A percentile compares a stretch with the other conserved stretches of the same genome.
These are phyloP conservation scores for Meliscaeva auricollis DNA, from an alignment of 2,888 invertebrate genomes.

Conservation along the genomic window DNA sequence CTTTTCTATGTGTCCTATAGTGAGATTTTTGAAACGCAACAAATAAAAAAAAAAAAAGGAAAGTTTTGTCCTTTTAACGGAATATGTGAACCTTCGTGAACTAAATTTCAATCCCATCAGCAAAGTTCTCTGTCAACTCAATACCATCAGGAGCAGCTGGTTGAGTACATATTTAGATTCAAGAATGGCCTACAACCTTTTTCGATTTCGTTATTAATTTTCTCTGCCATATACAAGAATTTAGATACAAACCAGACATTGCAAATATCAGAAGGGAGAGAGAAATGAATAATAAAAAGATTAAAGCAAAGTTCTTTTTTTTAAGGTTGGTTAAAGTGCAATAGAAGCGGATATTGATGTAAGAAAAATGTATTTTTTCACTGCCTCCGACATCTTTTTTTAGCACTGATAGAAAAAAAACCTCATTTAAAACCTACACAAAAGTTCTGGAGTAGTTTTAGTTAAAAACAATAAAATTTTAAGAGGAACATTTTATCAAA, in stretches of 20 bases:
- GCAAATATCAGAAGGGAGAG: slow-evolving; percentile 5
- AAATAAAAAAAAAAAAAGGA: background rate
- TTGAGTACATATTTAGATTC: background rate
- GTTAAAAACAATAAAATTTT: too few species aligned
- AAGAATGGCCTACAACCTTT: slow-evolving; percentile 12
- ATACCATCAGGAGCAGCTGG: background rate
- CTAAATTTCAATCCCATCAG: slow-evolving; percentile 28
- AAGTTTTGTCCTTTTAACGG: slow-evolving; percentile 27
- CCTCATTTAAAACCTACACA: too few species aligned
- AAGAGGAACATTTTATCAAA: too few species aligned
- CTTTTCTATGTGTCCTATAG: slow-evolving; percentile 40
- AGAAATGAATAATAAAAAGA: slow-evolving; percentile 53
- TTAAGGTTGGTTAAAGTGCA: background rate
- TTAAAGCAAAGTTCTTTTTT: slow-evolving; percentile 2
- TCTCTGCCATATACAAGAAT: slow-evolving; percentile 15
- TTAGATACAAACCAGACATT: too few species aligned
- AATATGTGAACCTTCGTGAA: slow-evolving; percentile 1
- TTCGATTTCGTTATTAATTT: slow-evolving; percentile 65
- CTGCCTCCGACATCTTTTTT: too few species aligned
- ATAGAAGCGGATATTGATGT: background rate
- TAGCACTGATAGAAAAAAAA: too few species aligned
- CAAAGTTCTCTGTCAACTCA: background rate
- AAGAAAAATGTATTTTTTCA: too few species aligned
- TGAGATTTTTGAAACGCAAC: background rate
- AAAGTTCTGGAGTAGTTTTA: too few species aligned